A percentile compares a stretch with the other conserved stretches of the same genome.
These are phyloP conservation scores for Toxotes chatareus DNA, from an alignment of 2,113 vertebrate genomes.

Conservation along the genomic window DNA sequence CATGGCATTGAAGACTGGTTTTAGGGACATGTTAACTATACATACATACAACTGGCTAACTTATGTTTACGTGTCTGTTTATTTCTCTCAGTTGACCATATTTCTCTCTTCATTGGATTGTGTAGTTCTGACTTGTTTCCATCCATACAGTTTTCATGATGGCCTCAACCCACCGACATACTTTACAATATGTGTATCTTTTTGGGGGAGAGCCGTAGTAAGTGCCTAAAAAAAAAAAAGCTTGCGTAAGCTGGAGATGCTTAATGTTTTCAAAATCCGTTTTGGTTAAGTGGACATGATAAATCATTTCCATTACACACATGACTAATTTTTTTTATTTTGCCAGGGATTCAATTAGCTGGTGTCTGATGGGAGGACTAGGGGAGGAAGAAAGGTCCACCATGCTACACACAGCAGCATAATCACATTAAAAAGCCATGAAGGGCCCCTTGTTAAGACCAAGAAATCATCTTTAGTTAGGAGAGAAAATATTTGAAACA, in stretches of 20 bases:
- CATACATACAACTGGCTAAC: not conserved
- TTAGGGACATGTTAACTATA: no score
- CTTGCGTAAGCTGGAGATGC: slow-evolving; percentile 75
- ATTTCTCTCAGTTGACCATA: slow-evolving; percentile 11
- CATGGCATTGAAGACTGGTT: no score
- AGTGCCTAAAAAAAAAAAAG: slow-evolving; percentile 69
- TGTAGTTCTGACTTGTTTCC: slow-evolving; percentile 14
- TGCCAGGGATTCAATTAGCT: slow-evolving; percentile 73
- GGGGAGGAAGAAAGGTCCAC: slow-evolving; percentile 61
- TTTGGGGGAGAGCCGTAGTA: slow-evolving; percentile 41
- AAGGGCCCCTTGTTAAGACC: slow-evolving; percentile 73
- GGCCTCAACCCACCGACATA: slow-evolving; percentile 14
- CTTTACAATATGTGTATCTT: slow-evolving; percentile 50
- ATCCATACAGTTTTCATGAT: slow-evolving; percentile 9
- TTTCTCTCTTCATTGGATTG: slow-evolving; percentile 32
- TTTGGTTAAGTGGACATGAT: slow-evolving; percentile 83
- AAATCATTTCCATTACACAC: slow-evolving; percentile 80
- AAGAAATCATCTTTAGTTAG: slow-evolving; percentile 75
- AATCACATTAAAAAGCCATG: slow-evolving; percentile 80
- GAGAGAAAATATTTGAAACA: slow-evolving; percentile 63
- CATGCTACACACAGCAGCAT: slow-evolving; percentile 66
- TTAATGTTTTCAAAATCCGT: slow-evolving; percentile 80
- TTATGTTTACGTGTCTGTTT: slow-evolving; percentile 9
- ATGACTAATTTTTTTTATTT: slow-evolving; percentile 78
- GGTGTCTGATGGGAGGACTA: slow-evolving; percentile 68